Conservation (phyloP, 2,888 invertebrate species). For the Steinernema carpocapsae region DNA sequence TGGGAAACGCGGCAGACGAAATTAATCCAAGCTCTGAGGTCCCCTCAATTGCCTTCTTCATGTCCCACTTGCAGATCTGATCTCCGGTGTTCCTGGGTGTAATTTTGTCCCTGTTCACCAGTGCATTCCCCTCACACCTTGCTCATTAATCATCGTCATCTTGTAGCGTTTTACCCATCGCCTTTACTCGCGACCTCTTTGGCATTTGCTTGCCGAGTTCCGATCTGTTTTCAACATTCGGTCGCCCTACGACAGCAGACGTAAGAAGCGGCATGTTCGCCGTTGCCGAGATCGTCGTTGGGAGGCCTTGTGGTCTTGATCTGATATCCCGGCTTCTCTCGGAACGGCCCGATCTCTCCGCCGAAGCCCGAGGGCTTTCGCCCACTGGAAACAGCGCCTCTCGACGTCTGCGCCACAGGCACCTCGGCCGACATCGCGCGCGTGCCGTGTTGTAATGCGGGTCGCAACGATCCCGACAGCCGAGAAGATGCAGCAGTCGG, state of each 20-base stretch:
- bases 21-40: too few relatives aligned
- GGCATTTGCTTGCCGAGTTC: slow-evolving; percentile 3
- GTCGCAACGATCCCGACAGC: slow-evolving; percentile 33
- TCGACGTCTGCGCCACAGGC: slow-evolving; percentile 1
- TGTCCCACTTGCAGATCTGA: too few relatives aligned
- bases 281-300: neutral
- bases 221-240: slow-evolving; percentile 30
- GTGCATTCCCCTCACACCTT: neutral
- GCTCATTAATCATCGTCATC: neutral
- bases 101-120: neutral
- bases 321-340: neutral
- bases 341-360: neutral
- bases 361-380: slow-evolving; percentile 22
- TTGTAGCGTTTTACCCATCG: slow-evolving; percentile 1
- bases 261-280: neutral
- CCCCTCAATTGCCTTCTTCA: too few relatives aligned
- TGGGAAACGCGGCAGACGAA: too few relatives aligned
- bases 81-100: neutral
- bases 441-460: slow-evolving; percentile 34
- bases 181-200: neutral
- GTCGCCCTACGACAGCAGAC: neutral
- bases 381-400: slow-evolving; percentile 26
- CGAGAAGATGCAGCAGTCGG: slow-evolving; percentile 28
- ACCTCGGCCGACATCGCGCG: slow-evolving; percentile 24
- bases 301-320: slow-evolving; percentile 10